Percentiles rank a stretch among this genome's conserved stretches.
phyloP scores from a whole-genome alignment of 2,797 vertebrate genomes.

The Taeniopygia guttata region DNA sequence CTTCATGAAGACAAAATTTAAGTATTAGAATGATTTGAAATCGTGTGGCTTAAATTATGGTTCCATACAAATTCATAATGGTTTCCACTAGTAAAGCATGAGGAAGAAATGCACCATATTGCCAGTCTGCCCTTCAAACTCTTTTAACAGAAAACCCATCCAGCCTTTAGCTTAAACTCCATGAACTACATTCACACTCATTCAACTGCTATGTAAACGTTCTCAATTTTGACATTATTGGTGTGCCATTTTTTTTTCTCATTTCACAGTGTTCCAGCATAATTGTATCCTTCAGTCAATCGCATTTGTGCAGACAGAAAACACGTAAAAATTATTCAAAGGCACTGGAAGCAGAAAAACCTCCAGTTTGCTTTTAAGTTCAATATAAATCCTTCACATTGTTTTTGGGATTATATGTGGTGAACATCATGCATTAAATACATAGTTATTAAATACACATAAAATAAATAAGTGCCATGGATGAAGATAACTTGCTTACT shows the following conservation, averaged over 20 bases:
- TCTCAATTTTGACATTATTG: background rate
- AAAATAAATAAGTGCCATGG: background rate
- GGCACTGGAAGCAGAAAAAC: background rate
- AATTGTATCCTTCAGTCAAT: background rate
- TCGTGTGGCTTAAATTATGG: background rate
- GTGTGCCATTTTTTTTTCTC: background rate
- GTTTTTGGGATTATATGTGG: background rate
- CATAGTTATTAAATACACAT: background rate
- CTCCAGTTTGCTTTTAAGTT: background rate
- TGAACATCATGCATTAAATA: background rate
- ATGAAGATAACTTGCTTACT: background rate
- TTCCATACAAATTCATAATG: background rate
- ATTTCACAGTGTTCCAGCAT: background rate
- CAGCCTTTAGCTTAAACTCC: background rate
- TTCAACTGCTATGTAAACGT: background rate
- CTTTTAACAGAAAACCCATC: background rate
- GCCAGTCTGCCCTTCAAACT: background rate
- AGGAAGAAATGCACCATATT: background rate
- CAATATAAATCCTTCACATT: background rate
- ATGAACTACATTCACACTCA: background rate
- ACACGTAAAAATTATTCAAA: background rate
- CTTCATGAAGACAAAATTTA: background rate
- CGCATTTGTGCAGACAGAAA: background rate
- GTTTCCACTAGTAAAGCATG: background rate
- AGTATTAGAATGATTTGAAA: background rate